phyloP scores from a whole-genome alignment of 2,113 vertebrate genomes.

The Ceratotherium simum region DNA sequence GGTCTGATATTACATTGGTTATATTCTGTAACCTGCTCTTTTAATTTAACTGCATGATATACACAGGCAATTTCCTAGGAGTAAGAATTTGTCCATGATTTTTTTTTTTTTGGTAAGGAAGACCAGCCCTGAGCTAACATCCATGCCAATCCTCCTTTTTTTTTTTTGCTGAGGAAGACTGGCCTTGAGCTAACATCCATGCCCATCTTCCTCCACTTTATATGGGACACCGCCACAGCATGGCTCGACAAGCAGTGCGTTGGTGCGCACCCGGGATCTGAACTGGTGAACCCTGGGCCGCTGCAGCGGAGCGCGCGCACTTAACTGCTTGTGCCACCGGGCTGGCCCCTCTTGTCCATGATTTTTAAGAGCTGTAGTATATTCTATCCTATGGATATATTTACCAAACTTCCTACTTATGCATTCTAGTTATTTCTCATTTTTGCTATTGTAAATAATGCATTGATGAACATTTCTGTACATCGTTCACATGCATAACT shows the following conservation, averaged over 20 bases:
- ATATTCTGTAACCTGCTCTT: not conserved
- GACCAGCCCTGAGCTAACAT: no score
- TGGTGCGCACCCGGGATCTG: no score
- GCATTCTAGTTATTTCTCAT: not conserved
- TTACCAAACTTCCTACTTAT: not conserved
- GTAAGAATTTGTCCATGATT: not conserved
- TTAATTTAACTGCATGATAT: not conserved
- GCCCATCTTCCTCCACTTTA: no score
- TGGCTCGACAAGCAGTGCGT: no score
- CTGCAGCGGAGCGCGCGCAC: no score
- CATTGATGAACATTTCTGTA: not conserved
- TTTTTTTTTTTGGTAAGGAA: not conserved
- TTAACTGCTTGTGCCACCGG: no score
- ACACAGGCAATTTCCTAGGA: not conserved
- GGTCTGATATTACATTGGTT: not conserved
- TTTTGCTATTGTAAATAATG: not conserved
- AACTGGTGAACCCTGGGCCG: no score
- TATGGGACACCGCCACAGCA: no score
- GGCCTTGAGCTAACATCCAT: no score
- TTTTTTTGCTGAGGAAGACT: no score
- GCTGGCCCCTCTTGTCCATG: not conserved
- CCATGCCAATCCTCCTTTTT: no score
- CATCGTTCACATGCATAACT: not conserved
- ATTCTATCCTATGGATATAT: not conserved
- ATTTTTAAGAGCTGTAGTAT: not conserved